Percentiles rank a stretch among this genome's conserved stretches.
Conservation (phyloP, 2,888 invertebrate species). For the Cephus pulcher region DNA sequence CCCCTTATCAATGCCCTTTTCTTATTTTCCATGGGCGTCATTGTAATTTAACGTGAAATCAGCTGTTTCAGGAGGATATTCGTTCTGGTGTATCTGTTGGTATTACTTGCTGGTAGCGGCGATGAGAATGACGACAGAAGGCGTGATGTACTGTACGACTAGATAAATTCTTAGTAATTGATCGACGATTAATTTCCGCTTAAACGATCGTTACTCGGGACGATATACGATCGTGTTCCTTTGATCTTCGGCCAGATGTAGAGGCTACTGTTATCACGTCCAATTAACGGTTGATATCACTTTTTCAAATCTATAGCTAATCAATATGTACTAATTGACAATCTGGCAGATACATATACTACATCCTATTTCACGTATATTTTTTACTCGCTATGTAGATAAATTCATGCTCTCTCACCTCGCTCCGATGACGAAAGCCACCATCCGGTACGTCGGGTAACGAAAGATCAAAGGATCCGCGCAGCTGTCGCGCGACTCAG, state of each 20-base stretch:
- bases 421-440: not conserved
- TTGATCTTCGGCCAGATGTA: not conserved
- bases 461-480: constrained; percentile 18
- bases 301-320: not conserved
- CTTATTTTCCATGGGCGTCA: constrained; percentile 27
- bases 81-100: not conserved
- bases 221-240: not conserved
- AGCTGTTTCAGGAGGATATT: not conserved
- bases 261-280: not conserved
- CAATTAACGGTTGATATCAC: not conserved
- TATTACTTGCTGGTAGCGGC: not conserved
- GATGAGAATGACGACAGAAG: constrained; percentile 25
- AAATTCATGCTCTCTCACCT: not conserved
- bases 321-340: not conserved
- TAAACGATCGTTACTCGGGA: not conserved
- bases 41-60: constrained; percentile 50
- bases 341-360: not conserved
- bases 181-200: not conserved
- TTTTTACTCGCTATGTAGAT: not conserved
- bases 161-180: constrained; percentile 23
- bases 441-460: not conserved
- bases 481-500: constrained; percentile 20
- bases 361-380: not conserved
- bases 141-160: constrained; percentile 22
- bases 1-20: constrained; percentile 34